Evolutionary conservation across 1,140 invertebrate genomes (phyloP).

Genomic region (Lamellibrachia luymesi): DNA sequence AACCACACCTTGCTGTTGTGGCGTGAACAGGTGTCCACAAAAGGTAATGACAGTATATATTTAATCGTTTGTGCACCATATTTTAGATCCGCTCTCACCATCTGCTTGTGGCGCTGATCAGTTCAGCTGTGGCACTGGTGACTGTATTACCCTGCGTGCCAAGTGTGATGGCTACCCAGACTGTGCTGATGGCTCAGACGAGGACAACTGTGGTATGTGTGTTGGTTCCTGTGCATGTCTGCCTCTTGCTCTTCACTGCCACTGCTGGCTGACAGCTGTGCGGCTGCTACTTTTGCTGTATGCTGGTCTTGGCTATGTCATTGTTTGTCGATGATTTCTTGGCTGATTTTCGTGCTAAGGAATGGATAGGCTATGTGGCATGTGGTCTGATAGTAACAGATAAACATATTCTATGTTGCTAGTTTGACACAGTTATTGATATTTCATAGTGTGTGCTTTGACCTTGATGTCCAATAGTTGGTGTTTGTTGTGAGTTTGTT

Average conservation of each 20-base stretch:
- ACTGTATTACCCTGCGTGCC: conserved; percentile 83
- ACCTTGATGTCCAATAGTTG: neutral
- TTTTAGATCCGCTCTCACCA: neutral
- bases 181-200: conserved; percentile 82
- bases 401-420: neutral
- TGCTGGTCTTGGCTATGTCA: neutral
- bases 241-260: neutral
- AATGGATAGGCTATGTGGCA: neutral
- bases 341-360: neutral
- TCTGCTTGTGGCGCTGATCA: conserved; percentile 10
- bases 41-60: neutral
- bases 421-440: neutral
- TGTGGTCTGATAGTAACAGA: neutral
- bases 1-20: neutral
- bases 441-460: neutral
- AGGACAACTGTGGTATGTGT: conserved; percentile 75
- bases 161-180: conserved; percentile 86
- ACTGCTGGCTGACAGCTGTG: neutral
- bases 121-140: conserved; percentile 18
- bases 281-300: neutral
- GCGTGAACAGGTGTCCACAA: neutral
- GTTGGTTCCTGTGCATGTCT: neutral
- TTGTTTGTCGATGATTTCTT: neutral
- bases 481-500: neutral
- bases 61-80: neutral